A percentile compares a stretch with the other conserved stretches of the same genome.
Evolutionary conservation across 2,113 vertebrate species (phyloP).

Genomic region (Lathamus discolor): DNA sequence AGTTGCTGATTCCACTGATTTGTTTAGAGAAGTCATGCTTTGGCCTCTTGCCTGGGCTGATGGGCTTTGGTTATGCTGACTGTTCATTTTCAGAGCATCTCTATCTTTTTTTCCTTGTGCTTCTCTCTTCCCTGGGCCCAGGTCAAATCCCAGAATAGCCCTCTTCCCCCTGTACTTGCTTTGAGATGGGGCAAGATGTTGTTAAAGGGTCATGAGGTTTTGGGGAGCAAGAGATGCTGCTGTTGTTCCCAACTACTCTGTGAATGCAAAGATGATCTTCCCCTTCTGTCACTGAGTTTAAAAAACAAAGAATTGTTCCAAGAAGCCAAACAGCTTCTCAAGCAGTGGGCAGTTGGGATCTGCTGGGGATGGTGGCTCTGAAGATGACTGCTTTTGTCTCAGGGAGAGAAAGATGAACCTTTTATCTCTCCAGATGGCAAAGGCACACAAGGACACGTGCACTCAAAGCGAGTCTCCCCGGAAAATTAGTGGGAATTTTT

Average conservation of each 20-base stretch:
- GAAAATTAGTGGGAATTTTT: not conserved
- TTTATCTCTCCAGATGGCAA: not conserved
- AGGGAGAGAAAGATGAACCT: not conserved
- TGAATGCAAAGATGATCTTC: not conserved
- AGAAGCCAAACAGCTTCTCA: not conserved
- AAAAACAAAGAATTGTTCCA: not conserved
- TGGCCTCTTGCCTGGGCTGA: conserved; percentile 54
- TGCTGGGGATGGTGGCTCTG: not conserved
- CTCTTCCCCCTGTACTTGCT: not conserved
- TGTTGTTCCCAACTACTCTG: not conserved
- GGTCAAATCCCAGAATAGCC: not conserved
- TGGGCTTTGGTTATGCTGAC: conserved; percentile 69
- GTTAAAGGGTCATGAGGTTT: not conserved
- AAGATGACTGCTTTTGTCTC: not conserved
- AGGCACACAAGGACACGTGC: not conserved
- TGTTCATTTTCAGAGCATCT: conserved; percentile 58
- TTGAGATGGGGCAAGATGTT: not conserved
- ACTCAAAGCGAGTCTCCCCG: not conserved
- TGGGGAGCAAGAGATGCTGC: not conserved
- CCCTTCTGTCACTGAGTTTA: not conserved
- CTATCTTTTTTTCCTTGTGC: not conserved
- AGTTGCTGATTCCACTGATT: conserved; percentile 72
- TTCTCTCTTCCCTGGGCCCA: not conserved
- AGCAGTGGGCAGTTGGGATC: conserved; percentile 7
- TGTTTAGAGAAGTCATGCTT: conserved; percentile 62